phyloP scores from a whole-genome alignment of 2,797 vertebrate species.

The Liasis olivaceus region DNA sequence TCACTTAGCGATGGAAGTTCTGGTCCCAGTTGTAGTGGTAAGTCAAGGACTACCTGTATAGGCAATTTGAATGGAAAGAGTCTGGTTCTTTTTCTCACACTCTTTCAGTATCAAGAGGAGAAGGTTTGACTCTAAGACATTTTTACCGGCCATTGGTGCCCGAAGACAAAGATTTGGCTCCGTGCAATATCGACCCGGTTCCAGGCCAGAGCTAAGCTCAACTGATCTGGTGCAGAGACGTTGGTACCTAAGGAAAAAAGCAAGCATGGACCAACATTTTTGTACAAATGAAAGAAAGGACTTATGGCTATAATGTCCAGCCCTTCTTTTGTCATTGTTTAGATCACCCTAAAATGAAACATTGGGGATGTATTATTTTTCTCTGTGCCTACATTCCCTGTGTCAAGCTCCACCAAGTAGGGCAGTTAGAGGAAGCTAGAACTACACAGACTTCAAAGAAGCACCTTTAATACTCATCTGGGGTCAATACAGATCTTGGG shows the following conservation, averaged over 20 bases:
- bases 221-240: constrained; percentile 92
- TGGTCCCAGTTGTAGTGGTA: too few relatives aligned
- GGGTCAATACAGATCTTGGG: not conserved
- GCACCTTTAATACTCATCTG: not conserved
- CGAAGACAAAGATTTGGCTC: constrained; percentile 98
- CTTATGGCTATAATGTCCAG: not conserved
- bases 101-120: not conserved
- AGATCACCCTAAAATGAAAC: not conserved
- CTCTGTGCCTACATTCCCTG: not conserved
- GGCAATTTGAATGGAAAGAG: not conserved
- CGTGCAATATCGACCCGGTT: constrained; percentile 97
- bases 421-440: not conserved
- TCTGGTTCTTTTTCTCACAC: not conserved
- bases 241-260: constrained; percentile 85
- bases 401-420: not conserved
- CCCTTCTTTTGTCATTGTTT: not conserved
- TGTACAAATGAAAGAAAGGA: not conserved
- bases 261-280: not conserved
- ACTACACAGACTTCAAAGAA: not conserved
- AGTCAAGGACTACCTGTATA: too few relatives aligned
- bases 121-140: constrained; percentile 20
- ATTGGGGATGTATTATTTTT: not conserved
- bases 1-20: too few relatives aligned
- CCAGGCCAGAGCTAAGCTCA: constrained; percentile 97
- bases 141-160: constrained; percentile 94